Evolutionary conservation across 2,113 vertebrate species (phyloP), one percentile per base, ranked within the genome.

Genomic region (Tragelaphus imberbis): DNA sequence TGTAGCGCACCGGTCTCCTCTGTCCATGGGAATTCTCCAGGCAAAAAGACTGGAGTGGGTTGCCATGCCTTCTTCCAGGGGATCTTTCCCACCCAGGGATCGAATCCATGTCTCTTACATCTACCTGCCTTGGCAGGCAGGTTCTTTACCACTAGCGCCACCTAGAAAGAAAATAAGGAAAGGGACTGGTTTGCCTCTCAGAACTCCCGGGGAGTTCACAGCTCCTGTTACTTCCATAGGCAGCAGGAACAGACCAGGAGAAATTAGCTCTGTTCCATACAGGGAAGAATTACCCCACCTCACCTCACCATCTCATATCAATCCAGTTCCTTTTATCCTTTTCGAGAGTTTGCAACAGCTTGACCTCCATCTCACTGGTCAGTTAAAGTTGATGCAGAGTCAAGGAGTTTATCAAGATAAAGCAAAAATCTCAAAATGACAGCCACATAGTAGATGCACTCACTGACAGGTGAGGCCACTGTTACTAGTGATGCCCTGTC

Each of bases 371-470:
- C 49, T 40, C 56, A 28, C 15, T 89, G 40, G 12, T 92, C 53
- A 17, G 40, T 28, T 84, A 68, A 5, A 88, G 30, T 90, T 77
- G 36, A 75, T 81, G 58, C 49, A 63, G 71, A 90, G 10, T 44
- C 91, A 75, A n/a, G 36, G 21, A n/a, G 28, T 4, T 93, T 75
- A 79, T 25, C 55, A 56, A 95, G n/a, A 71, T 63, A 59, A 93
- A 97, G 55, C 16, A n/a, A 61, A 95, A 94, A 97, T 16, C 14
- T 94, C 49, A 91, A 94, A 93, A 61, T 56, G 56, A 49, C 82
- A 77, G n/a, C 25, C 68, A 82, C 59, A 36, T 27, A 85, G 19
- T 84, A 90, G 14, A 59, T 90, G 40, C n/a, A 63, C 44, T 93
- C 75, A 81, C 14, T 49, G 84, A 51, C 30, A 21, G 21, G n/a